Evolutionary conservation across 1,140 invertebrate genomes (phyloP).

Genomic region (Drosophila ficusphila): DNA sequence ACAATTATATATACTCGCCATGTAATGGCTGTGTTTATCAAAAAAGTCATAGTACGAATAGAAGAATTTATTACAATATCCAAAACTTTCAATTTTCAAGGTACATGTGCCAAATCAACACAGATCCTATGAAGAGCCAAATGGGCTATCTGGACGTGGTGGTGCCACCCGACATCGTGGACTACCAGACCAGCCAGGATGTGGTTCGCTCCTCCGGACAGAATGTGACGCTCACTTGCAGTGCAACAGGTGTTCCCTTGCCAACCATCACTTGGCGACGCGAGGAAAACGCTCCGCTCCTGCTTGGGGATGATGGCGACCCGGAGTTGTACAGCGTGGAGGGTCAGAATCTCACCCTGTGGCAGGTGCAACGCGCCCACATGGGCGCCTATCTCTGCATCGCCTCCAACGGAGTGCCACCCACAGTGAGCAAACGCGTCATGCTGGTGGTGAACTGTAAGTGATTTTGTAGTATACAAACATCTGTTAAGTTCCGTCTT

Average conservation of each 20-base stretch:
- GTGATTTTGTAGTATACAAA: too few relatives aligned
- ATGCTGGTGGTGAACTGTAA: conserved; percentile 91
- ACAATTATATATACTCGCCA: too few relatives aligned
- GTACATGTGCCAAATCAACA: conserved; percentile 95
- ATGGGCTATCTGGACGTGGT: conserved; percentile 94
- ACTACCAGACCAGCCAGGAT: conserved; percentile 90
- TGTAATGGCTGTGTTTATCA: too few relatives aligned
- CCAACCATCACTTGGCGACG: conserved; percentile 89
- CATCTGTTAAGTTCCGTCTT: too few relatives aligned
- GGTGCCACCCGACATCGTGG: conserved; percentile 91
- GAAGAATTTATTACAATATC: too few relatives aligned
- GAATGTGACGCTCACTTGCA: conserved; percentile 90
- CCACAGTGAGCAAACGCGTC: conserved; percentile 91
- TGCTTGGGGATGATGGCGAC: conserved; percentile 43
- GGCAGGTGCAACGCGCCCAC: conserved; percentile 78
- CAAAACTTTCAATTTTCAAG: too few relatives aligned
- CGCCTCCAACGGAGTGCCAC: conserved; percentile 91
- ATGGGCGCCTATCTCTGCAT: conserved; percentile 85
- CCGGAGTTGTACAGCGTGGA: conserved; percentile 79
- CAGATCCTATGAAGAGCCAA: conserved; percentile 95
- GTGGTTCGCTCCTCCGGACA: conserved; percentile 89
- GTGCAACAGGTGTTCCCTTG: conserved; percentile 88
- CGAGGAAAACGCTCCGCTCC: conserved; percentile 87
- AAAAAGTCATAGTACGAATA: too few relatives aligned
- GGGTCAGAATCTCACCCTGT: conserved; percentile 83